A percentile compares a stretch with the other conserved stretches of the same genome.
Conservation (phyloP, 2,113 vertebrate species). For the Tangachromis dhanisi region DNA sequence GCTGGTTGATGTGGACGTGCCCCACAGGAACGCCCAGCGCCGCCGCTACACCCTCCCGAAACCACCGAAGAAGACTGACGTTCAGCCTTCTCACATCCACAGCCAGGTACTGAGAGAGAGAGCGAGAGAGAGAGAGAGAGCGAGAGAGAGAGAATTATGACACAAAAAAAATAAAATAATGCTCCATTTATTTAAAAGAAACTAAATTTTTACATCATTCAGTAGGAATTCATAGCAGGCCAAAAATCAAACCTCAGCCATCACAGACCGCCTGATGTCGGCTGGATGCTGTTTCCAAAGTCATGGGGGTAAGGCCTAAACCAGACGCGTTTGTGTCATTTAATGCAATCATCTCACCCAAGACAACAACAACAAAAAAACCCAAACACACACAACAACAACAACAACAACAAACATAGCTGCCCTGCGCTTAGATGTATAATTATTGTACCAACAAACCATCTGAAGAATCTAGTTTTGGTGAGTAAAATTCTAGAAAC, state of each 20-base stretch:
- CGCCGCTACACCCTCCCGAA: slow-evolving; percentile 85
- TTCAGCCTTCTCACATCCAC: slow-evolving; percentile 89
- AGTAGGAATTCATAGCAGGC: background rate
- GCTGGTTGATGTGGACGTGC: slow-evolving; percentile 89
- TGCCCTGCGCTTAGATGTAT: background rate
- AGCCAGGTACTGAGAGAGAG: slow-evolving; percentile 80
- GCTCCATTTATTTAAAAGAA: background rate
- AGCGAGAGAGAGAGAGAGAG: slow-evolving; percentile 34
- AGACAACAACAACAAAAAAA: background rate
- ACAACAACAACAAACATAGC: background rate
- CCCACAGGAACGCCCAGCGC: slow-evolving; percentile 81
- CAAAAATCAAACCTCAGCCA: background rate
- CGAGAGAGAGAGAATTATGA: background rate
- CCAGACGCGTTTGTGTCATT: background rate
- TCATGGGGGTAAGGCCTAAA: background rate
- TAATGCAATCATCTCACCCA: background rate
- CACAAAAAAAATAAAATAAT: background rate
- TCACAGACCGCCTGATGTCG: background rate
- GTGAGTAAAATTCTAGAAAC: background rate
- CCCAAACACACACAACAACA: background rate
- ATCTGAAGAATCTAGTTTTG: background rate
- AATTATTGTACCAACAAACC: background rate
- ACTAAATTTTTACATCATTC: background rate
- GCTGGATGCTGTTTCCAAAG: background rate
- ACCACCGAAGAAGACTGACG: slow-evolving; percentile 81